Percentiles rank a stretch among this genome's conserved stretches.
phyloP scores from a whole-genome alignment of 2,113 vertebrate species.

The Brachyistius frenatus region DNA sequence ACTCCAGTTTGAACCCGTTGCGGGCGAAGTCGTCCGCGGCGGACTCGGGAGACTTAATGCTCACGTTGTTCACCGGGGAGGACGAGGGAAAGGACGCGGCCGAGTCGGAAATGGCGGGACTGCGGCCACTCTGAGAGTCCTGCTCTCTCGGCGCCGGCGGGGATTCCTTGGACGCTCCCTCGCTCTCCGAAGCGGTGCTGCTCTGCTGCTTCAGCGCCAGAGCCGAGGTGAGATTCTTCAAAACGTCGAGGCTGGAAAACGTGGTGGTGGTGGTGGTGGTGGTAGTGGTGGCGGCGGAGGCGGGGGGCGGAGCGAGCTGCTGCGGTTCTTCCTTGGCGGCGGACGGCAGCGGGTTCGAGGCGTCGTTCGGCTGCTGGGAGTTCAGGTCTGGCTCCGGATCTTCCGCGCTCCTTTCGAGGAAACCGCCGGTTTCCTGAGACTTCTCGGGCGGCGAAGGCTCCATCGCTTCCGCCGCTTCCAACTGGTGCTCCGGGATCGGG shows the following conservation, averaged over 20 bases:
- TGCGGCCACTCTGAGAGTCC: constrained; percentile 89
- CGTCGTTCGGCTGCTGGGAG: constrained; percentile 74
- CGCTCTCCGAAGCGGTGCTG: constrained; percentile 91
- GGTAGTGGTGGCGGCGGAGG: too few relatives aligned
- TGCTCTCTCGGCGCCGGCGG: constrained; percentile 82
- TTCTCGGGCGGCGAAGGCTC: constrained; percentile 78
- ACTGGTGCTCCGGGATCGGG: constrained; percentile 86
- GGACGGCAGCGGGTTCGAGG: constrained; percentile 57
- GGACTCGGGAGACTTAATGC: constrained; percentile 86
- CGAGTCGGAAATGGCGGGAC: constrained; percentile 86
- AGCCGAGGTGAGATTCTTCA: constrained; percentile 85
- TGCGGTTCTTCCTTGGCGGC: constrained; percentile 67
- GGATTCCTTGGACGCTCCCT: constrained; percentile 88
- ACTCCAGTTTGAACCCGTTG: constrained; percentile 75
- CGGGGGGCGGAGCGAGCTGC: constrained; percentile 53
- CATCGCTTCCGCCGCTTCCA: constrained; percentile 79
- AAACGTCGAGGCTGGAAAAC: constrained; percentile 85
- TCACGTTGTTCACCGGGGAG: constrained; percentile 89
- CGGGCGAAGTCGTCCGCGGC: constrained; percentile 77
- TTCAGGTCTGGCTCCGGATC: constrained; percentile 84
- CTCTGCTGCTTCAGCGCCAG: constrained; percentile 89
- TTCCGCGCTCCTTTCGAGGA: constrained; percentile 79
- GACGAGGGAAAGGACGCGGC: constrained; percentile 83
- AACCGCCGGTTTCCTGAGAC: constrained; percentile 70
- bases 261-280: constrained; percentile 8